Conservation (phyloP, 2,888 invertebrate genomes). For the Reticulitermes lucifugus region DNA sequence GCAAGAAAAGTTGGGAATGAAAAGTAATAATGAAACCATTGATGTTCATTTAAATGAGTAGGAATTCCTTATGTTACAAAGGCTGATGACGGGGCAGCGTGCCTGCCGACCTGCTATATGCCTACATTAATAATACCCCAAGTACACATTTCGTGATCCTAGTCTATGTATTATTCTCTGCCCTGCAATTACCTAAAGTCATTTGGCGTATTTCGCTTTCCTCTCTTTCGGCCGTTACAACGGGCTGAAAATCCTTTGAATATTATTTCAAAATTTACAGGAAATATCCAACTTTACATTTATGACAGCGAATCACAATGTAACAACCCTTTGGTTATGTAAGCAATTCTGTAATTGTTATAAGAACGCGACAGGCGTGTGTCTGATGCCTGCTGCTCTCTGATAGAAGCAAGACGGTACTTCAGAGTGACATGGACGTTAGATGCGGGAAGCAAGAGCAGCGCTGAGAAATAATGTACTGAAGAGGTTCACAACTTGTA, state of each 20-base stretch:
- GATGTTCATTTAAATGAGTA: not conserved
- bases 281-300: not conserved
- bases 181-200: slow-evolving; percentile 12
- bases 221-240: not conserved
- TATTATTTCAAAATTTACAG: not conserved
- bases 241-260: not conserved
- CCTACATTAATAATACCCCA: slow-evolving; percentile 1
- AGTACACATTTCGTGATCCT: slow-evolving; percentile 5
- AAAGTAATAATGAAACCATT: slow-evolving; percentile 24
- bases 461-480: too few species aligned
- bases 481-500: too few species aligned
- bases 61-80: slow-evolving; percentile 22
- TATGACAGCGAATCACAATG: not conserved
- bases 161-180: not conserved
- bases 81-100: not conserved
- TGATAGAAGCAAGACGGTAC: too few species aligned
- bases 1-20: not conserved
- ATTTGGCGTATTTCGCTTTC: not conserved
- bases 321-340: too few species aligned
- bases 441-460: too few species aligned
- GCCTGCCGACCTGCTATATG: not conserved
- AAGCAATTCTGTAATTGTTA: too few species aligned
- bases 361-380: too few species aligned
- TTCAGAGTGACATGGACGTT: too few species aligned
- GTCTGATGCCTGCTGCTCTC: too few species aligned